Evolutionary conservation across 2,113 vertebrate genomes (phyloP).

Genomic region (Grus americana): DNA sequence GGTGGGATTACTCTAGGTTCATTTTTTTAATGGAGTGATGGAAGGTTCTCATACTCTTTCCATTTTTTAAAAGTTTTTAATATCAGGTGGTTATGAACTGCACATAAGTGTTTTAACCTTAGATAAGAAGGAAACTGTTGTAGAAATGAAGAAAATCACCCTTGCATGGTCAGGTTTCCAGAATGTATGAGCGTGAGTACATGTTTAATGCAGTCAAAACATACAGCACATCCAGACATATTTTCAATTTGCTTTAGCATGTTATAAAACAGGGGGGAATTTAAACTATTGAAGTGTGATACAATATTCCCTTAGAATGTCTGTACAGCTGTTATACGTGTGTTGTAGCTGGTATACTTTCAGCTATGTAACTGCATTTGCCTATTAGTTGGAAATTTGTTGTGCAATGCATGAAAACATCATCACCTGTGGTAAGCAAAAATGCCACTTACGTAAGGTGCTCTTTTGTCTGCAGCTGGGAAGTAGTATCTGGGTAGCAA

Average conservation of each 20-base stretch:
- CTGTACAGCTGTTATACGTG: not conserved
- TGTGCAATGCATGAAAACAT: not conserved
- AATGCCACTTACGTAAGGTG: not conserved
- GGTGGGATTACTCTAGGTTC: not conserved
- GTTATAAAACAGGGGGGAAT: not conserved
- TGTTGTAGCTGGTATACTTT: too few species aligned
- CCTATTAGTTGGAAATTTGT: not conserved
- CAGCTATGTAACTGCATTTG: not conserved
- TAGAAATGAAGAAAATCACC: not conserved
- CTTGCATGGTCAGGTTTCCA: not conserved
- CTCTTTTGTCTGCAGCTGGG: not conserved
- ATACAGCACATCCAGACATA: fast-evolving
- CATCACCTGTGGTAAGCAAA: not conserved
- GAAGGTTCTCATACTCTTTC: not conserved
- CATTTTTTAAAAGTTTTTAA: fast-evolving
- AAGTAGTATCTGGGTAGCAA: not conserved
- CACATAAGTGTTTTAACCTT: not conserved
- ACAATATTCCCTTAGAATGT: fast-evolving
- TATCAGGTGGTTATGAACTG: not conserved
- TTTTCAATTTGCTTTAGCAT: not conserved
- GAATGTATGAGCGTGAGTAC: fast-evolving
- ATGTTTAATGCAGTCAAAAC: not conserved
- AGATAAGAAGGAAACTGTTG: not conserved
- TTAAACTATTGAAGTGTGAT: not conserved
- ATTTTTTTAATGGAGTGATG: not conserved